Evolutionary conservation across 1,140 invertebrate species (phyloP), one percentile per base, ranked within the genome.

Genomic region (Nasonia giraulti): DNA sequence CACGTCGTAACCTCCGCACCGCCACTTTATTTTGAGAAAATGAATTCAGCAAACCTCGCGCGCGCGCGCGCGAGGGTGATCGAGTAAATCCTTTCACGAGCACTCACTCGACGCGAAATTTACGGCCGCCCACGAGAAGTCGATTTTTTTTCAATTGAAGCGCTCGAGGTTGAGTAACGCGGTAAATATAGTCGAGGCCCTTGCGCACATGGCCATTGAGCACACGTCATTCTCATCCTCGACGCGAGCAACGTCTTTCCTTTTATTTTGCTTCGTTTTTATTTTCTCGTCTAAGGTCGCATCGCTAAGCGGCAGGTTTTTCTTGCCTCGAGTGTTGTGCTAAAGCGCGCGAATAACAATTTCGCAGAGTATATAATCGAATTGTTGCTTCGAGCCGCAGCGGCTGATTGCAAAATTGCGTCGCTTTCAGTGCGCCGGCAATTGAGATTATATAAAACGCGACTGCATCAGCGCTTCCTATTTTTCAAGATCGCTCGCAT

Each of bases 141-240:
- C 4, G 5, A 78, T 3, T 78, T 62, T 33, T 27, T 75, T 75
- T 12, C 33, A n/a, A 40, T 75, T 14, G 12, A 50, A 33, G 44
- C 8, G 44, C 55, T n/a, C 27, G 31, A 37, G 50, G 77, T 79
- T 79, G 33, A 79, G 50, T 79, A 79, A 79, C 14, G 50, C 27
- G 77, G 20, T 79, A 79, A 79, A 79, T 62, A 79, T 79, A 79
- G 50, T 33, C 50, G 77, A 66, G 50, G 77, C 12, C 14, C n/a
- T 33, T 14, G 50, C 27, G 50, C 31, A 75, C 37, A 40, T 23
- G 73, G 44, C 37, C 73, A 17, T 75, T 75, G 14, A 33, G 14
- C 10, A 44, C 2, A 44, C 73, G 31, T 75, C 73, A 44, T n/a
- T 17, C 73, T 71, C 68, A 71, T 71, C 14, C 37, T 40, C 20